Conservation (phyloP, 2,888 invertebrate species). For the Pollenia amentaria region DNA sequence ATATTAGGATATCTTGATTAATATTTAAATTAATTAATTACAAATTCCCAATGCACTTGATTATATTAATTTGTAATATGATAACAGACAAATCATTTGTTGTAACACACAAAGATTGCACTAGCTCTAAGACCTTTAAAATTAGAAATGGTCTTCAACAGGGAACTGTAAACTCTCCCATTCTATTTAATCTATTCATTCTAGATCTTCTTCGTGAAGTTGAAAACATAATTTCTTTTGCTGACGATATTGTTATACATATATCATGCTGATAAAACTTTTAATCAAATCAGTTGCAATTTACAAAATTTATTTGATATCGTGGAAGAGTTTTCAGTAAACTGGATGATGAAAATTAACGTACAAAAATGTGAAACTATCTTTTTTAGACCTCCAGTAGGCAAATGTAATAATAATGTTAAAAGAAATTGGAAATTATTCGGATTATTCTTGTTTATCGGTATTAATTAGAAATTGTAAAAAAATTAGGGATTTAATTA, state of each 20-base stretch:
- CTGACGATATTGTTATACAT: not conserved
- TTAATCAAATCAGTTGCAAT: not conserved
- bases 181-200: not conserved
- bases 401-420: too few species aligned
- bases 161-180: not conserved
- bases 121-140: not conserved
- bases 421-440: too few species aligned
- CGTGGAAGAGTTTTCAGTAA: not conserved
- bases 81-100: not conserved
- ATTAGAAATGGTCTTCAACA: not conserved
- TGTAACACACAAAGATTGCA: not conserved
- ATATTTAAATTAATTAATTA: not conserved
- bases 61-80: not conserved
- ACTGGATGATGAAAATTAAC: too few species aligned
- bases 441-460: too few species aligned
- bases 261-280: not conserved
- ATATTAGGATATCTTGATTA: not conserved
- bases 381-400: too few species aligned
- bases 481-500: too few species aligned
- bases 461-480: too few species aligned
- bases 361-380: too few species aligned
- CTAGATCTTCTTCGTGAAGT: not conserved
- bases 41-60: not conserved
- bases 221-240: not conserved
- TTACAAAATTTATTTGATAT: too few species aligned